Conservation (phyloP, 2,113 vertebrate genomes). For the Dromiciops gliroides region DNA sequence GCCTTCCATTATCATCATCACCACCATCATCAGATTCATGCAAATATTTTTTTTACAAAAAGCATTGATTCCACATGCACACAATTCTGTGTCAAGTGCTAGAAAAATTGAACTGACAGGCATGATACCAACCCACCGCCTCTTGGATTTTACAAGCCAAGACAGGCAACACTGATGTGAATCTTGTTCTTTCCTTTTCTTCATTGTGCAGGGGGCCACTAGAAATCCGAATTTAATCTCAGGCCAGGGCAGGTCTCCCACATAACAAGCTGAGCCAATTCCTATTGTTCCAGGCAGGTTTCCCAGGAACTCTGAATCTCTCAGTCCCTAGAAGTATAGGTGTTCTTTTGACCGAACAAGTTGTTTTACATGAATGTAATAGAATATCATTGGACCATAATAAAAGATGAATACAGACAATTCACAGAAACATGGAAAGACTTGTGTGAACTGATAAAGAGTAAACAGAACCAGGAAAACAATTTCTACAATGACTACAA, state of each 20-base stretch:
- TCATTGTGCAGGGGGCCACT: neutral
- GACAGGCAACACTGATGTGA: conserved; percentile 36
- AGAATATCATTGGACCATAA: neutral
- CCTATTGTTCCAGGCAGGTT: conserved; percentile 30
- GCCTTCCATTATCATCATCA: conserved; percentile 30
- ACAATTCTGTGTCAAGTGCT: neutral
- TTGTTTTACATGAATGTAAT: neutral
- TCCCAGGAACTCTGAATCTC: neutral
- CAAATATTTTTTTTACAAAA: neutral
- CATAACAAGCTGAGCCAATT: conserved; percentile 55
- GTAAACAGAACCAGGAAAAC: neutral
- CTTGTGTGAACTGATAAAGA: neutral
- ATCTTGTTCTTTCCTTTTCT: conserved; percentile 54
- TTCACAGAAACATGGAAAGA: neutral
- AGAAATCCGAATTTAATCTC: neutral
- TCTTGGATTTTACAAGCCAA: conserved; percentile 38
- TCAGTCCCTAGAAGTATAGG: neutral
- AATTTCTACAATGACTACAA: neutral
- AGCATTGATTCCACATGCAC: neutral
- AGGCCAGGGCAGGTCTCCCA: conserved; percentile 10
- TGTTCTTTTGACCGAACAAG: neutral
- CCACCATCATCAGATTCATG: neutral
- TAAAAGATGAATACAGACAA: neutral
- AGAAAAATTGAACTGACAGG: neutral
- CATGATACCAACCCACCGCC: neutral